These are phyloP conservation scores for Aphyosemion australe DNA, from an alignment of 2,113 vertebrate species.

Conservation along the genomic window DNA sequence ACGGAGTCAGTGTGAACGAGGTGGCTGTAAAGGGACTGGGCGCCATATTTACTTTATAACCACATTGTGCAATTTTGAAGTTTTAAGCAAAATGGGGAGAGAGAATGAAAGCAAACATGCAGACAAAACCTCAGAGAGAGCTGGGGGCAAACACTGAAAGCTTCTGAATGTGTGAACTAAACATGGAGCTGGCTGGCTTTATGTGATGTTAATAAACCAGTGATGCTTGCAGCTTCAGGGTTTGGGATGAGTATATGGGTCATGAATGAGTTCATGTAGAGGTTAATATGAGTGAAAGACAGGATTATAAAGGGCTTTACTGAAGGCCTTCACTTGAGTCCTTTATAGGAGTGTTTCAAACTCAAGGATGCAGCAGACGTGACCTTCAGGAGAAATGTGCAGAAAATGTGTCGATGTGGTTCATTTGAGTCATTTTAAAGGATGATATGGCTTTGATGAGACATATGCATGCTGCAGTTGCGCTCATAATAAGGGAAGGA, in stretches of 20 bases:
- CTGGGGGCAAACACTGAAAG: conserved; percentile 17
- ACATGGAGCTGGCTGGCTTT: background rate
- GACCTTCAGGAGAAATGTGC: no score
- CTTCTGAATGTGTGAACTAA: background rate
- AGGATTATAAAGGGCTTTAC: conserved; percentile 1
- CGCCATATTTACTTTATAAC: no score
- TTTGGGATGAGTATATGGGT: conserved; percentile 48
- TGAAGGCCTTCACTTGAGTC: conserved; percentile 7
- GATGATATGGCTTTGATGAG: no score
- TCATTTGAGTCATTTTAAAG: no score
- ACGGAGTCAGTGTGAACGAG: no score
- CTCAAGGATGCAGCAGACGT: background rate
- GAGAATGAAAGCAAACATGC: background rate
- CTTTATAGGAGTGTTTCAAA: background rate
- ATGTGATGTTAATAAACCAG: background rate
- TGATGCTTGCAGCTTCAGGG: background rate
- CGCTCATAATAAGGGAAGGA: no score
- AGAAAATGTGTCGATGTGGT: no score
- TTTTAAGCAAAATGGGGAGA: background rate
- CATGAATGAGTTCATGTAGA: conserved; percentile 28
- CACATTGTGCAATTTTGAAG: background rate
- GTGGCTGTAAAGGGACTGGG: no score
- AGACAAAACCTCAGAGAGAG: background rate
- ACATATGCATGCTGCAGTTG: no score
- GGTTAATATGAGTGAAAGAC: conserved; percentile 14